A percentile compares a stretch with the other conserved stretches of the same genome.
Evolutionary conservation across 2,797 vertebrate genomes (phyloP).

Genomic region (Numenius phaeopus): DNA sequence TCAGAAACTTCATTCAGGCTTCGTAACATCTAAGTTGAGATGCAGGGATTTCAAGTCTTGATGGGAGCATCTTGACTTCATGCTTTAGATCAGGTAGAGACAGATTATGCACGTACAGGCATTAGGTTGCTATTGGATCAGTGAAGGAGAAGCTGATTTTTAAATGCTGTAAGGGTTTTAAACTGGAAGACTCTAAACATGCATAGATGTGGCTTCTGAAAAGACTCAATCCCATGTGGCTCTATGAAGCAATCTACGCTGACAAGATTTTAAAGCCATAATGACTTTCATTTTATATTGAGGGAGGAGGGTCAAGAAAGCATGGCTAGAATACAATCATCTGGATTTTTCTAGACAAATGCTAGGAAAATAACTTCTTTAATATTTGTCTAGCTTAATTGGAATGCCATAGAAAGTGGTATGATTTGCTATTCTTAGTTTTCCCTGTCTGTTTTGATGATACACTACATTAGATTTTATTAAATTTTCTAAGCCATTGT

Average conservation of each 20-base stretch:
- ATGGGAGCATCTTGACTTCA: not conserved
- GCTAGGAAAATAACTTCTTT: not conserved
- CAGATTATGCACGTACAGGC: not conserved
- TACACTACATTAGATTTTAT: not conserved
- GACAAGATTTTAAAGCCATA: not conserved
- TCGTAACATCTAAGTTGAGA: not conserved
- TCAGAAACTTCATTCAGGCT: not conserved
- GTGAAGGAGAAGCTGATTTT: not conserved
- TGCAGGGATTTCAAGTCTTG: not conserved
- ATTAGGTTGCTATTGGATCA: not conserved
- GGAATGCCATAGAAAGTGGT: not conserved
- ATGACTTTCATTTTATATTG: not conserved
- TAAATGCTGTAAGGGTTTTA: not conserved
- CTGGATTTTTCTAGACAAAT: not conserved
- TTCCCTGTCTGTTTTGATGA: not conserved
- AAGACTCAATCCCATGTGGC: not conserved
- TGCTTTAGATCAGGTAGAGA: not conserved
- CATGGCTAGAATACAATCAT: not conserved
- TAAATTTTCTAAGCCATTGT: slow-evolving; percentile 33
- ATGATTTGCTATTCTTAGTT: not conserved
- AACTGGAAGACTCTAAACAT: not conserved
- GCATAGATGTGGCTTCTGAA: not conserved
- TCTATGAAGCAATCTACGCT: not conserved
- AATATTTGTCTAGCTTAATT: slow-evolving; percentile 5
- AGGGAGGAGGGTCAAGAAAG: not conserved